Conservation (phyloP, 2,797 vertebrate genomes). For the Pangasius mekongensis region DNA sequence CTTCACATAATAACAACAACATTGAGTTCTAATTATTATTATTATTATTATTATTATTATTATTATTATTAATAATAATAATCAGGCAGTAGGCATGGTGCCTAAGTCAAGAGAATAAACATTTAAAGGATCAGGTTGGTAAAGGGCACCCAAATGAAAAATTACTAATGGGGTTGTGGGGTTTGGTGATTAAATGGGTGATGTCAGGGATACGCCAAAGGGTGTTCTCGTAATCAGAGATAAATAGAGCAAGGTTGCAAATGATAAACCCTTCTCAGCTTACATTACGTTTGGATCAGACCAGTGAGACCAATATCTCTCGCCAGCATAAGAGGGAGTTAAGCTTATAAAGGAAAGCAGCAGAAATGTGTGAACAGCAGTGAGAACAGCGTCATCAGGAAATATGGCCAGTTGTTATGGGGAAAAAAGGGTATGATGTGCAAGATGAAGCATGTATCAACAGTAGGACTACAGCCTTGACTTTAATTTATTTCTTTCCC, state of each 20-base stretch:
- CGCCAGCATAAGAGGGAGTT: constrained; percentile 11
- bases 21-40: too few species aligned
- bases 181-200: constrained; percentile 51
- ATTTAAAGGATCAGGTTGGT: background rate
- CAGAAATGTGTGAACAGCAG: background rate
- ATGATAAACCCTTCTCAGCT: constrained; percentile 38
- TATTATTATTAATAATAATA: background rate
- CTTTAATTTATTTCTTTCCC: background rate
- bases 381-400: background rate
- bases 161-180: constrained; percentile 37
- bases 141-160: background rate
- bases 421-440: background rate
- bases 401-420: background rate
- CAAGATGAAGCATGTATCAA: background rate
- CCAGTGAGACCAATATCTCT: constrained; percentile 23
- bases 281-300: constrained; percentile 27
- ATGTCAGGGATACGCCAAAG: constrained; percentile 39
- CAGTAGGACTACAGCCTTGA: background rate
- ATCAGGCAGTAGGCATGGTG: background rate
- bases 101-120: background rate
- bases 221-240: constrained; percentile 46
- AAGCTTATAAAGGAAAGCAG: background rate
- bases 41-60: background rate
- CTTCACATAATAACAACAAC: too few species aligned
- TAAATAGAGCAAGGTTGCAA: constrained; percentile 39